phyloP scores from a whole-genome alignment of 2,888 invertebrate genomes.

The Dione juno region DNA sequence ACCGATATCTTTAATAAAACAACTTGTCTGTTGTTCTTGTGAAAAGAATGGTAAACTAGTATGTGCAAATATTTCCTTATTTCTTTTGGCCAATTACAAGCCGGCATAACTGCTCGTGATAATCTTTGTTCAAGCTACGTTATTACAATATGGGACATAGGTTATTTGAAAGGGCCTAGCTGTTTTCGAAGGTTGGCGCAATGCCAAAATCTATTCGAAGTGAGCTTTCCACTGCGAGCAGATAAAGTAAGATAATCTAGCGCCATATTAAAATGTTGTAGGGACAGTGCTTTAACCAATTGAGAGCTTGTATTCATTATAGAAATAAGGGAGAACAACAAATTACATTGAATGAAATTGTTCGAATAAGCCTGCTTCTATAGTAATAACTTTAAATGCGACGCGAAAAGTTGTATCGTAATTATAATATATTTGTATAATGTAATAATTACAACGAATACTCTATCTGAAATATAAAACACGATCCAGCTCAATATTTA shows the following conservation, averaged over 20 bases:
- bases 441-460: too few relatives aligned
- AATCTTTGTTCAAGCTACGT: constrained; percentile 40
- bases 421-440: too few relatives aligned
- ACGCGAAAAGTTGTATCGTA: too few relatives aligned
- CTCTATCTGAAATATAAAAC: background rate
- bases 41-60: background rate
- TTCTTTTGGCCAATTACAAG: background rate
- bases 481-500: too few relatives aligned
- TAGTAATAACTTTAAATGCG: too few relatives aligned
- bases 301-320: background rate
- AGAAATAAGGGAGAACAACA: too few relatives aligned
- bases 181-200: constrained; percentile 46
- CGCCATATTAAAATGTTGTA: background rate
- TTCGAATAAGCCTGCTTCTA: too few relatives aligned
- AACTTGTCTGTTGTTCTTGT: too few relatives aligned
- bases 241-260: background rate
- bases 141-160: constrained; percentile 50
- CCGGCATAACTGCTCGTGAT: constrained; percentile 26
- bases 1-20: too few relatives aligned
- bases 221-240: constrained; percentile 13
- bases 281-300: background rate
- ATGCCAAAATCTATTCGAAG: constrained; percentile 42
- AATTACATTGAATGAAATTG: too few relatives aligned
- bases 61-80: background rate
- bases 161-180: constrained; percentile 45